Percentiles rank a stretch among this genome's conserved stretches.
Conservation (phyloP, 2,797 vertebrate genomes). For the Myotis pilosus region DNA sequence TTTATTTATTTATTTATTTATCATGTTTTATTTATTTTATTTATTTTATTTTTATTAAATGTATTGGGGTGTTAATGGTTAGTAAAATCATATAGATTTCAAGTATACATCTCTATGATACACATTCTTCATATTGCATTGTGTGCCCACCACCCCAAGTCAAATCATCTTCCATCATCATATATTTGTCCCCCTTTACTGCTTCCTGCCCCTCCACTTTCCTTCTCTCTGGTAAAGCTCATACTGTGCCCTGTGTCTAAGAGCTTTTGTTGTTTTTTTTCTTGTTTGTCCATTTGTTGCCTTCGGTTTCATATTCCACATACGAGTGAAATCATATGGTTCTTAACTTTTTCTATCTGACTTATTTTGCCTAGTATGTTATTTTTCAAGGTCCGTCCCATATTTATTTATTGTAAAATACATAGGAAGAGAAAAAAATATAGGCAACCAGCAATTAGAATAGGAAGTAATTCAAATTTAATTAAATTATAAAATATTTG, state of each 20-base stretch:
- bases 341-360: background rate
- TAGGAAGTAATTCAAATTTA: background rate
- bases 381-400: background rate
- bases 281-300: background rate
- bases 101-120: background rate
- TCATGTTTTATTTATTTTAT: too few relatives aligned
- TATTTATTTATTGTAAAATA: background rate
- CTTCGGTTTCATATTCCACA: background rate
- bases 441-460: background rate
- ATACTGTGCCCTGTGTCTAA: background rate
- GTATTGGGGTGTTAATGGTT: background rate
- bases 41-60: background rate
- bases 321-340: background rate
- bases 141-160: background rate
- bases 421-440: background rate
- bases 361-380: background rate
- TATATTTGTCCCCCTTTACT: background rate
- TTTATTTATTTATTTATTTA: background rate
- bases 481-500: background rate
- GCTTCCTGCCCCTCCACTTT: background rate
- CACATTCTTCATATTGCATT: background rate
- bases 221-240: background rate
- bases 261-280: background rate
- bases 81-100: background rate
- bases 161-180: background rate